phyloP scores from a whole-genome alignment of 2,888 invertebrate genomes.

The Barypeithes pellucidus region DNA sequence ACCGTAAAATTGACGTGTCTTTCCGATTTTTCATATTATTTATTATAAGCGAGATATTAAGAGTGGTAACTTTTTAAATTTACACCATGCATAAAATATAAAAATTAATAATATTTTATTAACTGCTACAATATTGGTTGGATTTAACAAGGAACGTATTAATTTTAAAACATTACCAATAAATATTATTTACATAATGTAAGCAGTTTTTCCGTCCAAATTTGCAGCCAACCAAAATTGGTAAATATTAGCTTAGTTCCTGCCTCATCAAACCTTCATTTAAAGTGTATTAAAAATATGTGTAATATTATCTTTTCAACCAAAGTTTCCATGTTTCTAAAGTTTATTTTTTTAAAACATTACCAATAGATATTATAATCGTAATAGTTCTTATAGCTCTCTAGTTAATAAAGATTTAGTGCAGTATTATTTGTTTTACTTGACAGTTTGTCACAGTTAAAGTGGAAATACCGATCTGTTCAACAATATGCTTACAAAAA shows the following conservation, averaged over 20 bases:
- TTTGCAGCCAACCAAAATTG: background rate
- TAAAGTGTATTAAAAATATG: conserved; percentile 1
- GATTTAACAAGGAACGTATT: background rate
- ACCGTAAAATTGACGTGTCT: too few species aligned
- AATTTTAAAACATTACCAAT: background rate
- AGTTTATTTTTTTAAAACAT: conserved; percentile 18
- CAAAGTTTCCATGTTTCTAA: conserved; percentile 3
- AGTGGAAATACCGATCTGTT: too few species aligned
- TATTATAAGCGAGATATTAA: too few species aligned
- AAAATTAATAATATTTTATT: background rate
- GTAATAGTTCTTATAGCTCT: background rate
- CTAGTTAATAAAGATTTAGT: conserved; percentile 18
- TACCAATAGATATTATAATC: background rate
- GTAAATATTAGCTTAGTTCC: background rate
- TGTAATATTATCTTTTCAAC: background rate
- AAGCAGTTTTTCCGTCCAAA: conserved; percentile 11
- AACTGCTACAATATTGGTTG: background rate
- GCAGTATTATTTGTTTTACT: conserved; percentile 11
- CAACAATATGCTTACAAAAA: too few species aligned
- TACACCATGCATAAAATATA: too few species aligned
- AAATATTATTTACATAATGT: background rate
- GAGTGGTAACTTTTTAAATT: too few species aligned
- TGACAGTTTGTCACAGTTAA: too few species aligned
- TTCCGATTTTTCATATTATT: too few species aligned
- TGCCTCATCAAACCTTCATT: background rate